Evolutionary conservation across 2,113 vertebrate genomes (phyloP), one percentile per base, ranked within the genome.

Genomic region (Casuarius casuarius): DNA sequence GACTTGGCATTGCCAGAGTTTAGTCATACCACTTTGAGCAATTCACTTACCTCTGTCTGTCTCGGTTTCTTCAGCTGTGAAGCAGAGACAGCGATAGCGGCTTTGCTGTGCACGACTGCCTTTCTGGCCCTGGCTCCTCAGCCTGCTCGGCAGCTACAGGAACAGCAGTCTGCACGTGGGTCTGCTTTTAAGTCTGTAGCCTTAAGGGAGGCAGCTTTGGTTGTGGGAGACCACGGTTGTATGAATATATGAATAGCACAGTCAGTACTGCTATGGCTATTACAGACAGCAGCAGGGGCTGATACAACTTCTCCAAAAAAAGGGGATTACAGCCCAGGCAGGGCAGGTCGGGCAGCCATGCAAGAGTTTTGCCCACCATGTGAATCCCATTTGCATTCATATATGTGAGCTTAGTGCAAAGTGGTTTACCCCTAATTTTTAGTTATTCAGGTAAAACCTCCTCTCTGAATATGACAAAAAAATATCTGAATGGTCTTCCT

Each of bases 51-150:
- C 62, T 80, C 62, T 71, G 78, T 71, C 78, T 59, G 74, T 85
- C 63, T 91, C 68, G 19, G 33, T 65, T 95, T 94, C 71, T 63
- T 91, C 74, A 87, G 62, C 67, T 94, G 49, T 71, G 63, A 95
- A 96, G 89, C 31, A 62, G 66, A 92, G 71, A 61, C 82, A 48
- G 46, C 25, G 59, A n/a, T 7, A 49, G 49, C 5, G 31, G 56
- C 82, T 92, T 91, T 92, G 74, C 63, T 83, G 54, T 25, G 72
- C 5, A 0, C 70, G 67, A 68, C 79, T 94, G 80, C 51, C 88
- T 94, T 92, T 84, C 86, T 70, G 63, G 75, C 44, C 49, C 76
- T 31, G 58, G 35, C 67, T 83, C 76, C 67, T 52, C 75, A 2
- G 1, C 73, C 79, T 81, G 79, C 58, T 75, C 63, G 49, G n/a